phyloP scores from a whole-genome alignment of 2,113 vertebrate species.

The Miniopterus natalensis region DNA sequence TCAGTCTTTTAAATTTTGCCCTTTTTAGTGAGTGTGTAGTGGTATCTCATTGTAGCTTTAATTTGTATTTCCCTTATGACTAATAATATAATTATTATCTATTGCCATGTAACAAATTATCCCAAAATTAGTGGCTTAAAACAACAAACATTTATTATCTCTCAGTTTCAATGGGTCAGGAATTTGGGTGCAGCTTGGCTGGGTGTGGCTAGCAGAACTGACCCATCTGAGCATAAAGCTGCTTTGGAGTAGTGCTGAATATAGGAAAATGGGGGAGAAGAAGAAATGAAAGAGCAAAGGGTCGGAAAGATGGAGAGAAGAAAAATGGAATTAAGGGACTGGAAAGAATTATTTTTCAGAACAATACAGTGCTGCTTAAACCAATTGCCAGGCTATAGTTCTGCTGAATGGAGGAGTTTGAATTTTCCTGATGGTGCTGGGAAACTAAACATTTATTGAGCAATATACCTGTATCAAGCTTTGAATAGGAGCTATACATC shows the following conservation, averaged over 20 bases:
- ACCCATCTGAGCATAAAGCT: slow-evolving; percentile 13
- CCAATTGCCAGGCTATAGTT: background rate
- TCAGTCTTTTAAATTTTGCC: slow-evolving; percentile 31
- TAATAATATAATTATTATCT: slow-evolving; percentile 45
- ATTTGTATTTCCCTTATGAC: slow-evolving; percentile 15
- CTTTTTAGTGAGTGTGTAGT: slow-evolving; percentile 16
- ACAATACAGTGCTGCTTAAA: background rate
- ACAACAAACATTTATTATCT: slow-evolving; percentile 40
- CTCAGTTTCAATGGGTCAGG: background rate
- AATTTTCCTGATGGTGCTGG: background rate
- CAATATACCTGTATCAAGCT: background rate
- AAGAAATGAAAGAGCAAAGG: background rate
- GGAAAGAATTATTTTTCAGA: background rate
- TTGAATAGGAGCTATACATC: background rate
- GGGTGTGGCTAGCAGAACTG: background rate
- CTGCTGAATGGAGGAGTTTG: background rate
- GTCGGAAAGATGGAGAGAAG: background rate
- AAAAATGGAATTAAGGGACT: background rate
- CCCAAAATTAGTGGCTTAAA: slow-evolving; percentile 29
- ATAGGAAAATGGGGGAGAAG: background rate
- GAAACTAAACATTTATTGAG: background rate
- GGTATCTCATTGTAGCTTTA: background rate
- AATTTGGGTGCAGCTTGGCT: slow-evolving; percentile 1
- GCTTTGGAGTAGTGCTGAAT: background rate
- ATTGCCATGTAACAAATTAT: slow-evolving; percentile 37